These are phyloP conservation scores for Nomada fabriciana DNA, from an alignment of 2,888 invertebrate species.

Conservation along the genomic window DNA sequence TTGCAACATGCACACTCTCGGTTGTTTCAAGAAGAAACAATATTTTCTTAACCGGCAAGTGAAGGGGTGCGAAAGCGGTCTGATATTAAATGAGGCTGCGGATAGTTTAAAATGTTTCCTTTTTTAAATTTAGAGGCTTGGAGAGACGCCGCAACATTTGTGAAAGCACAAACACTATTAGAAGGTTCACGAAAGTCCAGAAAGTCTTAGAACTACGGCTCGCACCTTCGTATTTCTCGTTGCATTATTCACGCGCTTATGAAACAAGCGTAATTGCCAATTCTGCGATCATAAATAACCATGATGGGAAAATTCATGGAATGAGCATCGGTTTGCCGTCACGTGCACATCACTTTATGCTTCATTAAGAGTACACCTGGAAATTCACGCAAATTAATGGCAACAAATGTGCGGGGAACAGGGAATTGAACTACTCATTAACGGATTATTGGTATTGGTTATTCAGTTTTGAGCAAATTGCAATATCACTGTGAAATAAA, in stretches of 20 bases:
- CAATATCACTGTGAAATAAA: no score
- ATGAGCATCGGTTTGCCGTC: conserved; percentile 10
- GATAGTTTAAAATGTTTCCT: not conserved
- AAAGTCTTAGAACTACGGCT: not conserved
- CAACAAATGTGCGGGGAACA: not conserved
- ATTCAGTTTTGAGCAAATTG: not conserved
- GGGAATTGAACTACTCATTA: conserved; percentile 3
- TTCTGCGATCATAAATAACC: conserved; percentile 31
- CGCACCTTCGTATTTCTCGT: not conserved
- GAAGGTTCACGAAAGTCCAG: not conserved
- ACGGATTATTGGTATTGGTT: conserved; percentile 27
- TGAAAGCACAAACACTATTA: not conserved
- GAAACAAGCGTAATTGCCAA: conserved; percentile 30
- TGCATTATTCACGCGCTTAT: not conserved
- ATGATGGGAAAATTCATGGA: conserved; percentile 18
- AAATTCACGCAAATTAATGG: conserved; percentile 50
- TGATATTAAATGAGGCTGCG: not conserved
- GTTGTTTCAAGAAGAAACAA: not conserved
- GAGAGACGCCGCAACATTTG: not conserved
- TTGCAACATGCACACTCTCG: not conserved
- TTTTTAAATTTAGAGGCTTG: not conserved
- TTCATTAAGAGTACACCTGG: conserved; percentile 35
- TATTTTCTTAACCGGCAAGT: not conserved
- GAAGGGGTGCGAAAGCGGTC: not conserved
- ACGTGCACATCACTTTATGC: conserved; percentile 8